Conservation (phyloP, 2,113 vertebrate species). For the Puma concolor region DNA sequence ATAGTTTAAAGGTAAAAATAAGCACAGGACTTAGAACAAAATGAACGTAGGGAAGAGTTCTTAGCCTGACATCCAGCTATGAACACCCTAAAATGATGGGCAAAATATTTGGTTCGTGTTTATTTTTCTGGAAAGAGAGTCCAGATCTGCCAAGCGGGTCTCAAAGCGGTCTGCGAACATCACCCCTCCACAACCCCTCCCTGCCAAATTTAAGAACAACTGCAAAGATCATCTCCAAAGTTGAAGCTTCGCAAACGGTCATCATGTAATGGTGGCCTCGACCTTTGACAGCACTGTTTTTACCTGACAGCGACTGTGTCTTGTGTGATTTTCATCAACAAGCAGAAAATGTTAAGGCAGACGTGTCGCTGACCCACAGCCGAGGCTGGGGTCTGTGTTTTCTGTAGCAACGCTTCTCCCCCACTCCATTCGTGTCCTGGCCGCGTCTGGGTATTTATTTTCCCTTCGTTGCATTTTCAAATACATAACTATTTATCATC, state of each 20-base stretch:
- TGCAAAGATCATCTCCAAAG: neutral
- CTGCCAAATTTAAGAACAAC: neutral
- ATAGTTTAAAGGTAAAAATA: neutral
- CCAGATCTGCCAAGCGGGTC: neutral
- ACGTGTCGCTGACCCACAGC: rapidly evolving
- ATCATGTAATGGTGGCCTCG: rapidly evolving
- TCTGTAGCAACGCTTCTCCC: neutral
- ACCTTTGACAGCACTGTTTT: neutral
- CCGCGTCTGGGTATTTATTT: neutral
- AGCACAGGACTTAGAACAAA: neutral
- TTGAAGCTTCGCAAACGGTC: neutral
- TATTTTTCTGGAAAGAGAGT: neutral
- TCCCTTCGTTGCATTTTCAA: neutral
- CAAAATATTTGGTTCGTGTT: neutral
- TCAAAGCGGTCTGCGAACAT: neutral
- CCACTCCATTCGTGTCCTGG: too few relatives aligned
- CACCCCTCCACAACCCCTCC: too few relatives aligned
- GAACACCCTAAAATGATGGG: neutral
- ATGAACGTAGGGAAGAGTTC: neutral
- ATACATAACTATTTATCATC: neutral
- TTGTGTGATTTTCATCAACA: neutral
- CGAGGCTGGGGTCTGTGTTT: neutral
- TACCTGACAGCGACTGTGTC: neutral
- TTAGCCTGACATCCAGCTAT: neutral
- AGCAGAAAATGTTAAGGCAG: neutral